Evolutionary conservation across 2,797 vertebrate species (phyloP).

Genomic region (Falco berigora): DNA sequence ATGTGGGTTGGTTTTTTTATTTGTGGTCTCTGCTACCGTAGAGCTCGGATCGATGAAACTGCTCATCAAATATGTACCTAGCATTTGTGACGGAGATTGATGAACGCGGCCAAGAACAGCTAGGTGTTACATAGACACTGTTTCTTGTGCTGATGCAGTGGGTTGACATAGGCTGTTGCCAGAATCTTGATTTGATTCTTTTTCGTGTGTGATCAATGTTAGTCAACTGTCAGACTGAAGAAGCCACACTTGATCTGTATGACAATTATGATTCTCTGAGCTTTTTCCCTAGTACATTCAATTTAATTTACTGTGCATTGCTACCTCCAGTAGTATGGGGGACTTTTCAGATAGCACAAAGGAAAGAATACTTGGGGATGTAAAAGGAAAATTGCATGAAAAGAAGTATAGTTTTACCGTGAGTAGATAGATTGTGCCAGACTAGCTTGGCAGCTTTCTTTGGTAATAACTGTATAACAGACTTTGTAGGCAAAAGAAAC

Average conservation of each 20-base stretch:
- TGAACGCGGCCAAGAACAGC: background rate
- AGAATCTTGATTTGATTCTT: background rate
- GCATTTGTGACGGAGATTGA: background rate
- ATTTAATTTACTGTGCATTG: background rate
- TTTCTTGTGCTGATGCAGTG: background rate
- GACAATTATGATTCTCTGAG: background rate
- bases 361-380: background rate
- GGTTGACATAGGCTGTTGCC: background rate
- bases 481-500: background rate
- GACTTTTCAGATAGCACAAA: background rate
- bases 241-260: background rate
- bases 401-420: background rate
- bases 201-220: background rate
- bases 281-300: background rate
- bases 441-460: background rate
- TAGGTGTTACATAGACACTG: background rate
- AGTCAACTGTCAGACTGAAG: background rate
- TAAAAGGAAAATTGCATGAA: background rate
- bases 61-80: background rate
- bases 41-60: background rate
- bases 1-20: background rate
- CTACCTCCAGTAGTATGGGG: background rate
- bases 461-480: background rate
- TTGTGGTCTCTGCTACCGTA: background rate
- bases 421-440: background rate